These are phyloP conservation scores for Liasis olivaceus DNA, from an alignment of 2,797 vertebrate species.

Conservation along the genomic window DNA sequence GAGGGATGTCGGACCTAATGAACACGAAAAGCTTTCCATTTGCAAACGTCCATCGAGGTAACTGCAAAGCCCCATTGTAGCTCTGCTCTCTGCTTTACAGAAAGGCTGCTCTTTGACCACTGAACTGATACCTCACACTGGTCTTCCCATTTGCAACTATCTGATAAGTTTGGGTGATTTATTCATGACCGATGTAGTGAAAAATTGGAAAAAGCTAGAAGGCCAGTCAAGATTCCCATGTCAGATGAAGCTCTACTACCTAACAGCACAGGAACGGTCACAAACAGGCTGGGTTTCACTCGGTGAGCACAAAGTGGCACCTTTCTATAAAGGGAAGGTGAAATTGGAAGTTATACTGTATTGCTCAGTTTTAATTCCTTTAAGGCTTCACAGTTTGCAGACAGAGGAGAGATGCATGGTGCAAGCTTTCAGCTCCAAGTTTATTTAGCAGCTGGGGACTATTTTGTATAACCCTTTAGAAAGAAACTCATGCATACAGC, in stretches of 20 bases:
- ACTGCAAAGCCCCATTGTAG: background rate
- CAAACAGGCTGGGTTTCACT: conserved; percentile 55
- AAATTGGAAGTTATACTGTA: conserved; percentile 16
- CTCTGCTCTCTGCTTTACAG: conserved; percentile 30
- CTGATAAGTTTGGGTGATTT: conserved; percentile 72
- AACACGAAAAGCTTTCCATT: conserved; percentile 31
- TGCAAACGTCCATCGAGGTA: background rate
- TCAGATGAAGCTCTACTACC: conserved; percentile 58
- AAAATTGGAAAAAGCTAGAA: conserved; percentile 70
- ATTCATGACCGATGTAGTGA: conserved; percentile 73
- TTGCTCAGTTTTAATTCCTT: background rate
- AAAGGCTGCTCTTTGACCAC: conserved; percentile 58
- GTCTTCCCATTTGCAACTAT: conserved; percentile 69
- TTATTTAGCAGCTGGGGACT: background rate
- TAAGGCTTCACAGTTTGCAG: background rate
- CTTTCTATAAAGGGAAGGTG: conserved; percentile 60
- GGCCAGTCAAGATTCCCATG: conserved; percentile 62
- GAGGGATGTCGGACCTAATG: background rate
- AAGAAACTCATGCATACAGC: background rate
- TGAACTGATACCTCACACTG: conserved; percentile 51
- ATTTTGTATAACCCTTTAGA: background rate
- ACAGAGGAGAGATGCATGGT: background rate
- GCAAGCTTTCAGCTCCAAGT: background rate
- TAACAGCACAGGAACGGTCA: conserved; percentile 48
- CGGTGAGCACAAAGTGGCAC: conserved; percentile 44